Evolutionary conservation across 2,888 invertebrate species (phyloP).

Genomic region (Erpobdella octoculata): DNA sequence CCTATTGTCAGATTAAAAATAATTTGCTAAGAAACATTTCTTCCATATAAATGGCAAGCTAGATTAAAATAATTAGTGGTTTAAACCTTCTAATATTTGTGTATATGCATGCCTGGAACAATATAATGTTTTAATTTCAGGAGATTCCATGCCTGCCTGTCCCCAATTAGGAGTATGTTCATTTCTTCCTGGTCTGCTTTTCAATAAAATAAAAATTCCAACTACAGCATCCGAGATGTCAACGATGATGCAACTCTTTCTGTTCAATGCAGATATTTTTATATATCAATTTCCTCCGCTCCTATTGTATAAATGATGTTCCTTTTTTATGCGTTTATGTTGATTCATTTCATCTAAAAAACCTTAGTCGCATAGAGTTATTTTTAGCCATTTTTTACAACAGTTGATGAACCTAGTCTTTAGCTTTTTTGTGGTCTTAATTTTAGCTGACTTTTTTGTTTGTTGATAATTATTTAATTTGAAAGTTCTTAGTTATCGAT

Average conservation of each 20-base stretch:
- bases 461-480: too few relatives aligned
- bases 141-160: background rate
- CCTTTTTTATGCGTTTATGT: too few relatives aligned
- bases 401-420: background rate
- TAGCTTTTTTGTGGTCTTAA: background rate
- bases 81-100: too few relatives aligned
- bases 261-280: constrained; percentile 95
- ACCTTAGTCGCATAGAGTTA: background rate
- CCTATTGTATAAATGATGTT: constrained; percentile 12
- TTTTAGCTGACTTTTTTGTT: too few relatives aligned
- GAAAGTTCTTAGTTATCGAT: too few relatives aligned
- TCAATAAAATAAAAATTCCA: constrained; percentile 59
- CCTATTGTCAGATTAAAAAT: too few relatives aligned
- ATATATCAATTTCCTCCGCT: constrained; percentile 72
- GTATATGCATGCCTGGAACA: too few relatives aligned
- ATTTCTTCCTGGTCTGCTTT: constrained; percentile 74
- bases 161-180: constrained; percentile 60
- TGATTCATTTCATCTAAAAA: background rate
- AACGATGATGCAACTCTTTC: constrained; percentile 74
- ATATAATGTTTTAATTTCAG: too few relatives aligned
- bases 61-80: too few relatives aligned
- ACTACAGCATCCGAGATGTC: constrained; percentile 64
- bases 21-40: too few relatives aligned
- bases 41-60: too few relatives aligned
- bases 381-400: background rate